Percentiles rank a stretch among this genome's conserved stretches.
Evolutionary conservation across 1,140 invertebrate species (phyloP).

Genomic region (Drosophila mauritiana): DNA sequence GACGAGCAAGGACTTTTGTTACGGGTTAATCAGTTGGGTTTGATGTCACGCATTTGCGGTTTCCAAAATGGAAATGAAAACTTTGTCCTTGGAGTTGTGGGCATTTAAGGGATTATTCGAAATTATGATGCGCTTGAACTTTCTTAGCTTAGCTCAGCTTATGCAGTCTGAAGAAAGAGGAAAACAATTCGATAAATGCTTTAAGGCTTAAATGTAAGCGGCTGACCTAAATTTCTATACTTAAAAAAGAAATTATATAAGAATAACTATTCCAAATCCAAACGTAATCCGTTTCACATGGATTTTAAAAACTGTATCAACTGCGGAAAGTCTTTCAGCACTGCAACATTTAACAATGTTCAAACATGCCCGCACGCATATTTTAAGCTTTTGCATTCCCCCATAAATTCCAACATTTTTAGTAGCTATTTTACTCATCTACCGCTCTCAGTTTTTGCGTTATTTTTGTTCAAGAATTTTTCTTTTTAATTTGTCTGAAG

Average conservation of each 20-base stretch:
- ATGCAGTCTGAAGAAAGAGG: background rate
- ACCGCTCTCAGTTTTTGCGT: constrained; percentile 4
- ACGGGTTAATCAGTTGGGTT: constrained; percentile 57
- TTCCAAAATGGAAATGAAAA: constrained; percentile 11
- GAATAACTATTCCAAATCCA: background rate
- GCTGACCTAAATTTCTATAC: background rate
- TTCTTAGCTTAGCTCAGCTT: background rate
- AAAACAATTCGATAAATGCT: background rate
- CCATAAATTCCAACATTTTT: constrained; percentile 29
- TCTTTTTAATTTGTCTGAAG: constrained; percentile 68
- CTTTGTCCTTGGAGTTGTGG: constrained; percentile 13
- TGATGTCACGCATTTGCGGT: constrained; percentile 47
- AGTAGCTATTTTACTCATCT: constrained; percentile 24
- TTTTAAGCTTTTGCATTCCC: constrained; percentile 5
- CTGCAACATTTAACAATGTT: constrained; percentile 11
- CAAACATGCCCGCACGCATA: constrained; percentile 15
- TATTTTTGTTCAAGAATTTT: constrained; percentile 36
- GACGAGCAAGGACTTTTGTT: constrained; percentile 14
- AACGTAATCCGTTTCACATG: background rate
- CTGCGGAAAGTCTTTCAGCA: background rate
- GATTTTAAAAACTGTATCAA: background rate
- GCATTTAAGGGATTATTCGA: constrained; percentile 2
- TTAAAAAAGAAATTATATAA: too few species aligned
- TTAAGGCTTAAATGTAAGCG: background rate
- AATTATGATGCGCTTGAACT: constrained; percentile 19